Percentiles rank a stretch among this genome's conserved stretches.
phyloP scores from a whole-genome alignment of 2,113 vertebrate genomes.

The Carettochelys insculpta region DNA sequence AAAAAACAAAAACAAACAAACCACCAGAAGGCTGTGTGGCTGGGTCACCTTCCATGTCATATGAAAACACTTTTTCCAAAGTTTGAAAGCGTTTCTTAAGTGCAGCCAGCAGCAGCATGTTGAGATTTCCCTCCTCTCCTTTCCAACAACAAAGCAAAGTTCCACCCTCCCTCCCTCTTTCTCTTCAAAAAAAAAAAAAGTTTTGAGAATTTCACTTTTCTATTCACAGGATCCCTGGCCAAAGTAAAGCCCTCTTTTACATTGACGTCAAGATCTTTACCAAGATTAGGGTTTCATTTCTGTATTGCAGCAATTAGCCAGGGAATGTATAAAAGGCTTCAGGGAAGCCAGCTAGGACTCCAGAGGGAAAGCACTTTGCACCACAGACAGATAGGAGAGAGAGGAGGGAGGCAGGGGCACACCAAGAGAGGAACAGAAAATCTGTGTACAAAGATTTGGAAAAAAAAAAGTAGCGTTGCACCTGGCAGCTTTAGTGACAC shows the following conservation, averaged over 20 bases:
- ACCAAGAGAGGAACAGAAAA: conserved; percentile 58
- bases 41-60: conserved; percentile 47
- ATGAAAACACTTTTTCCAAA: conserved; percentile 67
- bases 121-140: conserved; percentile 23
- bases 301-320: conserved; percentile 89
- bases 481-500: conserved; percentile 72
- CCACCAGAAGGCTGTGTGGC: conserved; percentile 3
- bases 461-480: conserved; percentile 67
- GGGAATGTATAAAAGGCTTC: conserved; percentile 89
- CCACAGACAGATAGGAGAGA: conserved; percentile 77
- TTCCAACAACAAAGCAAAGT: conserved; percentile 77
- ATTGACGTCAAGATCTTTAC: conserved; percentile 93
- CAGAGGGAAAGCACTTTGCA: conserved; percentile 79
- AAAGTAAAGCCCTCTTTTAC: conserved; percentile 88
- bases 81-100: conserved; percentile 69
- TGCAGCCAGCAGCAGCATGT: conserved; percentile 63
- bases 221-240: conserved; percentile 83
- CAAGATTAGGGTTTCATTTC: conserved; percentile 92
- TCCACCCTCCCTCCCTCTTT: conserved; percentile 66
- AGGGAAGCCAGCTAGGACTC: conserved; percentile 79
- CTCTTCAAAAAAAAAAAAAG: conserved; percentile 64
- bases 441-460: conserved; percentile 72
- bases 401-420: conserved; percentile 56
- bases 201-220: conserved; percentile 84
- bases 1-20: background rate